Evolutionary conservation across 2,888 invertebrate species (phyloP).

Genomic region (Leucophenga maculata): DNA sequence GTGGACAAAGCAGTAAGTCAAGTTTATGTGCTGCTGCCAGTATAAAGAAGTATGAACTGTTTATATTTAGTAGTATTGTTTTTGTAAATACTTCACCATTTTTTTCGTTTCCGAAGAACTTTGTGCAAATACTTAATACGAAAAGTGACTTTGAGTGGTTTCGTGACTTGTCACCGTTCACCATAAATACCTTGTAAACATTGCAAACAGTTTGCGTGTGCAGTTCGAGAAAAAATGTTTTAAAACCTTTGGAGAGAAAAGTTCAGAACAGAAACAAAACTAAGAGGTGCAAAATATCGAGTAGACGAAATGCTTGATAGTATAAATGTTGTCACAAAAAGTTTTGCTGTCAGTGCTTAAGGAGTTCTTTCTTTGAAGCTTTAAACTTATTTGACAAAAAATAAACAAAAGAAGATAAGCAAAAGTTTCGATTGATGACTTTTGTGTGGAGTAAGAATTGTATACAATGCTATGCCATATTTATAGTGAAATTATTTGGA

Average conservation of each 20-base stretch:
- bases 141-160: slow-evolving; percentile 26
- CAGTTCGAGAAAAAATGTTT: not conserved
- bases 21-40: not conserved
- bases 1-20: slow-evolving; percentile 3
- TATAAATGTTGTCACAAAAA: no score
- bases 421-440: no score
- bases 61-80: not conserved
- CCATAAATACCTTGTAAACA: slow-evolving; percentile 23
- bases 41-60: no score
- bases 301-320: not conserved
- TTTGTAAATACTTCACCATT: no score
- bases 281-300: not conserved
- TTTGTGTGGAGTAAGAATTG: no score
- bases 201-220: slow-evolving; percentile 17
- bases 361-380: no score
- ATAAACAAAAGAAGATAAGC: no score
- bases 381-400: no score
- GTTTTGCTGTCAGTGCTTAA: no score
- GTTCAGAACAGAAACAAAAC: not conserved
- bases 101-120: not conserved
- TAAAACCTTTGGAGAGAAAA: not conserved
- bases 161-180: slow-evolving; percentile 27
- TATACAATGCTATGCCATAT: no score
- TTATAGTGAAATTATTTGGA: no score
- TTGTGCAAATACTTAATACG: slow-evolving; percentile 18